These are phyloP conservation scores for Scomber colias DNA, from an alignment of 2,113 vertebrate species.

Conservation along the genomic window DNA sequence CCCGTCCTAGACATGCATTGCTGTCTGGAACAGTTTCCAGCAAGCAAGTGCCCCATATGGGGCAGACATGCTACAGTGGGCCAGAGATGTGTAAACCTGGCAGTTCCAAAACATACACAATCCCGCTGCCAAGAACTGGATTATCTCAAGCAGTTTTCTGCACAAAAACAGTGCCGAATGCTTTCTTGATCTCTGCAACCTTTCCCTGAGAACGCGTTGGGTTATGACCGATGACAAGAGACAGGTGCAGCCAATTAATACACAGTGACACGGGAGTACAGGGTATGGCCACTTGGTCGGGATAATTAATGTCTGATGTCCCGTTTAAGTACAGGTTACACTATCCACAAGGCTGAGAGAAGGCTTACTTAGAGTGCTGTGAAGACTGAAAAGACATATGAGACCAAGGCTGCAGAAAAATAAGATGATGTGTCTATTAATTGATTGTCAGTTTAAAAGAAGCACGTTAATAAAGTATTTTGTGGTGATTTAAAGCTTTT, in stretches of 20 bases:
- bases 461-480: too few relatives aligned
- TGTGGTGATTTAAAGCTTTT: too few relatives aligned
- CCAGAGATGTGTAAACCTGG: slow-evolving; percentile 74
- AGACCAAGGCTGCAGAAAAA: background rate
- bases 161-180: slow-evolving; percentile 56
- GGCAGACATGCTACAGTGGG: slow-evolving; percentile 71
- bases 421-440: background rate
- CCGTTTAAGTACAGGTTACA: slow-evolving; percentile 32
- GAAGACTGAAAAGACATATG: background rate
- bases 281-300: slow-evolving; percentile 55
- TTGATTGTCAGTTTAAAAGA: background rate
- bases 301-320: slow-evolving; percentile 76
- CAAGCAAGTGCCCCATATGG: slow-evolving; percentile 63
- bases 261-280: slow-evolving; percentile 73
- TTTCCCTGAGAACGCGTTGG: slow-evolving; percentile 78
- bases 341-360: slow-evolving; percentile 22
- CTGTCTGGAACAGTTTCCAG: slow-evolving; percentile 67
- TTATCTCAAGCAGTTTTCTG: slow-evolving; percentile 79
- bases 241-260: slow-evolving; percentile 90
- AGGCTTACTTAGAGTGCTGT: slow-evolving; percentile 26
- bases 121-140: slow-evolving; percentile 80
- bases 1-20: slow-evolving; percentile 39
- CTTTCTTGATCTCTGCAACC: slow-evolving; percentile 81
- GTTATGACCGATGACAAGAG: slow-evolving; percentile 86
- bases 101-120: slow-evolving; percentile 81